Evolutionary conservation across 2,113 vertebrate genomes (phyloP), one percentile per base, ranked within the genome.

Genomic region (Podiceps cristatus): DNA sequence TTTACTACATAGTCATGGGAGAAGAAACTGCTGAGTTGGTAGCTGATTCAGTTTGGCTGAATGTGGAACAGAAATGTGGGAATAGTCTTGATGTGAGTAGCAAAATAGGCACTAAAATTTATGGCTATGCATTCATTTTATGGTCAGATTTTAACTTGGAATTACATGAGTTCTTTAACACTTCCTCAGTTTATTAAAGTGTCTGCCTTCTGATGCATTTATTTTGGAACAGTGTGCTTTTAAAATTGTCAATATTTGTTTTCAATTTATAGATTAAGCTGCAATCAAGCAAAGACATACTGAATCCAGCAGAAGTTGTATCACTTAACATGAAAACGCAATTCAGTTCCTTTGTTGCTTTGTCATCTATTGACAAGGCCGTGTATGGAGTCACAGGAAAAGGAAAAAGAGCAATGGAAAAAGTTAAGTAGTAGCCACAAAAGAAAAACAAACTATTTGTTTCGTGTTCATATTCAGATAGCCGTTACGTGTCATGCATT

Each of bases 31-130:
- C 98, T 2, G 99, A 99, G 95, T 95, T 99, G 86, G 99, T 99
- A 66, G 99, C 99, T 23, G 99, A 99, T 95, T 99, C 99, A 1
- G 88, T 99, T 18, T 99, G 99, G 99, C 88, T 99, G 86, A 97
- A 99, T 4, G 96, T 99, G 77, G 98, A 97, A 77, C 99, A 98
- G 84, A 99, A 98, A 40, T 99, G 99, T 97, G 95, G 99, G 56
- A 99, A 98, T 24, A 97, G 92, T 73, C 98, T 99, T 12, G 92
- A 98, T 94, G 99, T 99, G 87, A 98, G 97, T 82, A 62, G 55
- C 31, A 50, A 63, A 74, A 22, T 0, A 45, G 20, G 18, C 56
- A 17, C 42, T 88, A 8, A 64, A 37, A 83, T 52, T 74, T 83
- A 37, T 79, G 74, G 10, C 16, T 2, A 0, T 69, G 45, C n/a